phyloP scores from a whole-genome alignment of 1,140 invertebrate species.

The Drosophila virilis region DNA sequence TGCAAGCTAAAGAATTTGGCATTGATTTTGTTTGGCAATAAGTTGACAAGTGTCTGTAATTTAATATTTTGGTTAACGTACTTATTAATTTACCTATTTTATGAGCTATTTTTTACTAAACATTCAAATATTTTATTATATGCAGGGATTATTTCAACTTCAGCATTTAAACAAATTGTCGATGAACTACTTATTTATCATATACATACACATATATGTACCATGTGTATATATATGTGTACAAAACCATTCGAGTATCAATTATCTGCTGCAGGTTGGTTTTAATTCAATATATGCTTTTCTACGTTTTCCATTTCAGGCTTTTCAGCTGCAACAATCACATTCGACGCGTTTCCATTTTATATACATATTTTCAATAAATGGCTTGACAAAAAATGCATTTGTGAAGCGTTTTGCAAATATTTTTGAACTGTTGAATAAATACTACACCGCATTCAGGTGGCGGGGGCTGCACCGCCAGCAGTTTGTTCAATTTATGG shows the following conservation, averaged over 20 bases:
- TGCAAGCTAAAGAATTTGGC: not conserved
- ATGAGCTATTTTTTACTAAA: no score
- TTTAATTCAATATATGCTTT: not conserved
- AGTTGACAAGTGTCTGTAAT: not conserved
- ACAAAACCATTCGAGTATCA: no score
- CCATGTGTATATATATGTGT: no score
- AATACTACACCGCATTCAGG: constrained; percentile 46
- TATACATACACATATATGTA: no score
- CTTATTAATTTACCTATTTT: no score
- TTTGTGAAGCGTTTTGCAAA: constrained; percentile 74
- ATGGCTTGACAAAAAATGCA: constrained; percentile 47
- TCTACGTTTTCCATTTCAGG: not conserved
- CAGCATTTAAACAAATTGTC: no score
- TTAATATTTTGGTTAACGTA: no score
- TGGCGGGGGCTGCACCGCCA: constrained; percentile 10
- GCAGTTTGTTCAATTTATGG: constrained; percentile 74
- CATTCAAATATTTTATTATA: no score
- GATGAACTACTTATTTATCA: no score
- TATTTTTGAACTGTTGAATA: constrained; percentile 74
- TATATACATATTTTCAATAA: constrained; percentile 32
- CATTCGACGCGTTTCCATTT: constrained; percentile 25
- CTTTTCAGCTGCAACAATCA: not conserved
- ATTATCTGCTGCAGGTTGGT: no score
- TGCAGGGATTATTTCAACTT: no score
- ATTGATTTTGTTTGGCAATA: not conserved